phyloP scores from a whole-genome alignment of 2,113 vertebrate genomes.

The Pomatorhinus ruficollis region DNA sequence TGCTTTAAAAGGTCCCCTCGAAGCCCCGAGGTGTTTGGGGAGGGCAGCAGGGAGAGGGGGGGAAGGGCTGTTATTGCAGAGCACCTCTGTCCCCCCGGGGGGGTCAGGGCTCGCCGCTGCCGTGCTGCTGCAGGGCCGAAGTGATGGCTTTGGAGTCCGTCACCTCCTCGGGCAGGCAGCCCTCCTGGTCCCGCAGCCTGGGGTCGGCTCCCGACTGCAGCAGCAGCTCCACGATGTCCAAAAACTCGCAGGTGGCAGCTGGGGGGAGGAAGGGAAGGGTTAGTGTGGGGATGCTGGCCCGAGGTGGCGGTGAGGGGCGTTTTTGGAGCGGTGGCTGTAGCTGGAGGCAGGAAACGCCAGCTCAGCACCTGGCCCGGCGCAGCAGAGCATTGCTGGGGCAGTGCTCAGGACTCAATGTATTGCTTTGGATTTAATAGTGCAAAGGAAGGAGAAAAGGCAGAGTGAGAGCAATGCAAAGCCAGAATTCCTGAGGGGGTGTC shows the following conservation, averaged over 20 bases:
- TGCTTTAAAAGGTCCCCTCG: constrained; percentile 7
- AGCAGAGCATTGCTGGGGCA: not conserved
- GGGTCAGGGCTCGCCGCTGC: constrained; percentile 10
- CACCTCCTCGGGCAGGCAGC: constrained; percentile 91
- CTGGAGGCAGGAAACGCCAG: not conserved
- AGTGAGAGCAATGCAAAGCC: not conserved
- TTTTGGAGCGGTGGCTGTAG: not conserved
- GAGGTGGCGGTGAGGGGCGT: fast-evolving
- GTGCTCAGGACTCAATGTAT: not conserved
- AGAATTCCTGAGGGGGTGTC: not conserved
- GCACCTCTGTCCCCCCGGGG: not conserved
- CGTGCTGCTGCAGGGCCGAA: constrained; percentile 80
- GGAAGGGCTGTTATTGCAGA: not conserved
- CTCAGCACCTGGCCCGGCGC: not conserved
- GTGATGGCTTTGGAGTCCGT: constrained; percentile 88
- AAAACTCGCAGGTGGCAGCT: constrained; percentile 95
- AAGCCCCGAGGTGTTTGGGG: not conserved
- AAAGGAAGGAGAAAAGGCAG: not conserved
- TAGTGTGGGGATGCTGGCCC: not conserved
- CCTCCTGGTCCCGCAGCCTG: constrained; percentile 88
- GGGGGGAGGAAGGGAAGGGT: not conserved
- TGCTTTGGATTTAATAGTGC: not conserved
- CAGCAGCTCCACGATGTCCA: constrained; percentile 92
- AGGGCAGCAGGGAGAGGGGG: not conserved
- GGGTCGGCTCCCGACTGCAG: constrained; percentile 88